phyloP scores from a whole-genome alignment of 1,140 invertebrate species.

The Copidosoma floridanum region DNA sequence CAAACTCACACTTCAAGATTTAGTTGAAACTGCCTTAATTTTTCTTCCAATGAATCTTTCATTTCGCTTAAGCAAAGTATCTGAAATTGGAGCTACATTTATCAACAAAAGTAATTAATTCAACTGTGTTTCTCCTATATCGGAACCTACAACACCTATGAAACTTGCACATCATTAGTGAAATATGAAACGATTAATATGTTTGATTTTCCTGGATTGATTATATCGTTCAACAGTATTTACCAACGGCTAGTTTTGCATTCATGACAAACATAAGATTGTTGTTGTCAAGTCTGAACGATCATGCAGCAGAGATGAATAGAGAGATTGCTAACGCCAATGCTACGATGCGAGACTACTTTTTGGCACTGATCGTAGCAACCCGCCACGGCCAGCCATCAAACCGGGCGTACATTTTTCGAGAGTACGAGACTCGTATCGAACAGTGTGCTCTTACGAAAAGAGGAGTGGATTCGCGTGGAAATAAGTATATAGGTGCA shows the following conservation, averaged over 20 bases:
- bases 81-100: not conserved
- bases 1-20: not conserved
- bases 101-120: not conserved
- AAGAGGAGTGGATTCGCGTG: no score
- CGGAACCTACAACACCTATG: conserved; percentile 6
- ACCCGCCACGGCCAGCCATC: no score
- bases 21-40: not conserved
- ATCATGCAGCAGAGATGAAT: no score
- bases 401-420: no score
- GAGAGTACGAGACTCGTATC: no score
- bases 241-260: not conserved
- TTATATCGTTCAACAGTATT: not conserved
- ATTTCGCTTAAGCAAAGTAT: conserved; percentile 1
- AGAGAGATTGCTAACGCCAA: no score
- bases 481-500: no score
- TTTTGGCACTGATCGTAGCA: no score
- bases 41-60: conserved; percentile 1
- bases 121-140: conserved; percentile 1
- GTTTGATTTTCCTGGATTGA: not conserved
- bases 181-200: not conserved
- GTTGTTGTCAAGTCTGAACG: no score
- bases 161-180: not conserved
- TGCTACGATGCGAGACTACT: no score
- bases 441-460: no score
- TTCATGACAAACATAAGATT: not conserved